These are phyloP conservation scores for Pseudomugil tenellus DNA, from an alignment of 2,797 vertebrate species.

Conservation along the genomic window DNA sequence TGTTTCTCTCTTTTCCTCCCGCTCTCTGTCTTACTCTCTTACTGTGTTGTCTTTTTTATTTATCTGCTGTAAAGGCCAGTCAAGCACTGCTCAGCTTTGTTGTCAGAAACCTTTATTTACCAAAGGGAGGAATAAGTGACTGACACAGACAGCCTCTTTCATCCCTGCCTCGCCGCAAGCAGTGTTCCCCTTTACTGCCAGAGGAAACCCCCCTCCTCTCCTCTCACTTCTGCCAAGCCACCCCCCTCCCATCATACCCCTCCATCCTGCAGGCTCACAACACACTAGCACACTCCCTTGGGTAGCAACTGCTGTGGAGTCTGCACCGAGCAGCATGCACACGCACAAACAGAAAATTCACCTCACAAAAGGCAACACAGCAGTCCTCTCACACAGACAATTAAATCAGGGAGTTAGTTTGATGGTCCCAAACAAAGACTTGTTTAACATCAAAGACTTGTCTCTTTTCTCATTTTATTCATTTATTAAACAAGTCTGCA, in stretches of 20 bases:
- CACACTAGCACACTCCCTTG: conserved; percentile 75
- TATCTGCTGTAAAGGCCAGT: conserved; percentile 83
- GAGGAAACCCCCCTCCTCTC: conserved; percentile 66
- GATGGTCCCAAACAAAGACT: conserved; percentile 54
- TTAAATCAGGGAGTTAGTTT: conserved; percentile 40
- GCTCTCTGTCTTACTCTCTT: conserved; percentile 56
- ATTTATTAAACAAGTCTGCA: conserved; percentile 41
- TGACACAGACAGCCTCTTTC: conserved; percentile 85
- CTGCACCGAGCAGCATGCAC: conserved; percentile 45
- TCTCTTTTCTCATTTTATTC: conserved; percentile 31
- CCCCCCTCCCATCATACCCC: conserved; percentile 45
- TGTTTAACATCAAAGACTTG: conserved; percentile 48
- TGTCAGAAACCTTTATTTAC: conserved; percentile 89
- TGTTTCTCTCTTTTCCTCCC: conserved; percentile 47
- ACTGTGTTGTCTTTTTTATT: conserved; percentile 84
- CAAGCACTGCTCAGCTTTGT: conserved; percentile 84
- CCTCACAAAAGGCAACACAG: conserved; percentile 57
- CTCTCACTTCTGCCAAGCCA: conserved; percentile 65
- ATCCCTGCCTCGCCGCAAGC: conserved; percentile 83
- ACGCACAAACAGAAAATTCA: conserved; percentile 40
- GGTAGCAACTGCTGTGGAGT: conserved; percentile 73
- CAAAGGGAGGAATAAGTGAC: conserved; percentile 86
- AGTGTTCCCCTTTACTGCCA: conserved; percentile 80
- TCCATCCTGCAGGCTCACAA: conserved; percentile 73
- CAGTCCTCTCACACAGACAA: conserved; percentile 27